These are phyloP conservation scores for Penaeus indicus DNA, from an alignment of 1,140 invertebrate genomes.

Conservation along the genomic window DNA sequence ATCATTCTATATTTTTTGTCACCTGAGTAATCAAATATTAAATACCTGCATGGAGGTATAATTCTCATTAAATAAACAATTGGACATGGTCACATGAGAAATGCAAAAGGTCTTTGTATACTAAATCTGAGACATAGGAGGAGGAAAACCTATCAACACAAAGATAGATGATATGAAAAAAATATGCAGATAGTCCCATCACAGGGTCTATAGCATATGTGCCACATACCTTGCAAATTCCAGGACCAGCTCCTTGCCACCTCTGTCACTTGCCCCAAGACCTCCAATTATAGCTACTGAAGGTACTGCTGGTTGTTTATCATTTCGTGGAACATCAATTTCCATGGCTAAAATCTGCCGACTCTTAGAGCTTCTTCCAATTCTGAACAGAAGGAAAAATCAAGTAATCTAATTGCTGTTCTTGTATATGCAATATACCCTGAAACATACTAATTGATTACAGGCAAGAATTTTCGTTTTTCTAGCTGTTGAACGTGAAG, in stretches of 20 bases:
- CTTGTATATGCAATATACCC: background rate
- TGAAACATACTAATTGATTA: background rate
- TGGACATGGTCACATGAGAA: no score
- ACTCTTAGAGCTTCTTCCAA: constrained; percentile 48
- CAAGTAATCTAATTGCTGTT: background rate
- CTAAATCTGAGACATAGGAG: no score
- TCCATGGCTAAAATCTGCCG: constrained; percentile 51
- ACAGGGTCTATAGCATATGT: no score
- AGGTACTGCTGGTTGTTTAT: background rate
- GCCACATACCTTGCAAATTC: constrained; percentile 37
- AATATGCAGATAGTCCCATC: no score
- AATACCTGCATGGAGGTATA: no score
- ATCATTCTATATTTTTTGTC: no score
- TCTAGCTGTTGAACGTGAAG: background rate
- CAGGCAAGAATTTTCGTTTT: background rate
- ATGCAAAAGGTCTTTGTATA: no score
- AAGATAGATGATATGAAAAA: no score
- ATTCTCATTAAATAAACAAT: no score
- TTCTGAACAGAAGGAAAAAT: constrained; percentile 12
- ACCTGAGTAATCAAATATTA: no score
- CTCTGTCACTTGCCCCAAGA: constrained; percentile 50
- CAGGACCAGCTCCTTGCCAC: constrained; percentile 47
- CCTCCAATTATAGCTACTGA: constrained; percentile 55
- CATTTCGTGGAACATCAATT: constrained; percentile 17
- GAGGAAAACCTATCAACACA: no score